Base-by-base conservation (phyloP, 1,140 invertebrate genomes). In the Camponotus floridanus region DNA sequence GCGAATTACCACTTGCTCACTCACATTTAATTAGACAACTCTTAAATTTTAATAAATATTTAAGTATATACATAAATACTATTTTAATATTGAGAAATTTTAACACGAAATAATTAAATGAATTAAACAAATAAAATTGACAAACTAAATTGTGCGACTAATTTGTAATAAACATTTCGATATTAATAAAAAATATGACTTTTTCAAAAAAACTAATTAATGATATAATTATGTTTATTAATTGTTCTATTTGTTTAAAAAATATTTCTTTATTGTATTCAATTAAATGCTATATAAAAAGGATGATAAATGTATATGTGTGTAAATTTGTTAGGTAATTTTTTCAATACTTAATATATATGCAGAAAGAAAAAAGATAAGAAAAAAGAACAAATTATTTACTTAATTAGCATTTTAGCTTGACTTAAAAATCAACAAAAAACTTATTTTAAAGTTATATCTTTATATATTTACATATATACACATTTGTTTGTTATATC, bases 381-480 rank as follows among this genome's bases (percentile, higher is more conserved):
- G 45, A 59, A 83, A 13, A 73, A 83, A 73, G 39, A 83, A 21
- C 39, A 83, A 74, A 48, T 61, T 36, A 31, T 42, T 45, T 61
- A 83, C 11, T 18, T 73, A 73, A 13, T 9, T 57, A 71, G 39
- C 7, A 21, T 73, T 7, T 13, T 62, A 74, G 13, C 79, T 83
- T 83, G 61, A 26, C 68, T 62, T 73, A 81, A 81, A 81, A 9
- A 39, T 42, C 7, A 48, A 74, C 68, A 83, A 83, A 13, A 74
- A 39, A 9, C 33, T 70, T 42, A 51, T 83, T 73, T 48, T 83
- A n/a, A 73, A 21, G 73, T 21, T 59, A 33, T 42, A 80, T 59
- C 8, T 71, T n/a, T 36, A 26, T 80, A 70, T 71, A 70, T 71
- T 80, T 59, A 18, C 65, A 57, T 36, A 42, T 55, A 6, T 70